These are phyloP conservation scores for Chrysaora quinquecirrha DNA, from an alignment of 30 jellyfish, hydroid and myxozoan species.

Conservation along the genomic window DNA sequence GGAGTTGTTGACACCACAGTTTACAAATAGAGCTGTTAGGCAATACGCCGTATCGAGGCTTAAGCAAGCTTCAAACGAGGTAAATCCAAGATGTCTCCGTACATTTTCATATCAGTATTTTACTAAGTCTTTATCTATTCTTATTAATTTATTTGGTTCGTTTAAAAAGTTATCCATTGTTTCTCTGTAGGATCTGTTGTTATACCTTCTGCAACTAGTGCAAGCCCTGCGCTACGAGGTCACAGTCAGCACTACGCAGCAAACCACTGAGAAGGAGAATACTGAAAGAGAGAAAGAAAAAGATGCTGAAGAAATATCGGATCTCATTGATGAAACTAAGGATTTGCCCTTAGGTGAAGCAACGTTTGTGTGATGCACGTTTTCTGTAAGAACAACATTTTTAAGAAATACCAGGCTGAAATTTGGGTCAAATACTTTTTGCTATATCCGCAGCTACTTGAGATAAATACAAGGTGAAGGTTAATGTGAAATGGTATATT, in stretches of 20 bases:
- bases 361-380: too few species aligned
- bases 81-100: neutral
- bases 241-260: neutral
- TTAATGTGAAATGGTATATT: too few species aligned
- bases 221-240: constrained; percentile 95
- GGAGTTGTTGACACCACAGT: constrained; percentile 95
- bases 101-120: neutral
- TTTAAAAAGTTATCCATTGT: neutral
- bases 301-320: constrained; percentile 21
- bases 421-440: too few species aligned
- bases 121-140: too few species aligned
- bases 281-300: constrained; percentile 28
- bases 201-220: constrained; percentile 93
- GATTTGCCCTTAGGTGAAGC: too few species aligned
- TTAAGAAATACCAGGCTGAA: too few species aligned
- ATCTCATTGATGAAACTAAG: constrained; percentile 20
- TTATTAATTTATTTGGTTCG: too few species aligned
- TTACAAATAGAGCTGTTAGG: constrained; percentile 93
- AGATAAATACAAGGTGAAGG: too few species aligned
- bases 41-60: constrained; percentile 97
- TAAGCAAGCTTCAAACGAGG: constrained; percentile 97
- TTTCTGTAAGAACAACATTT: too few species aligned
- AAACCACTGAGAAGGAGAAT: constrained; percentile 2
- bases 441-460: too few species aligned
- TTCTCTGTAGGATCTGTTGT: constrained; percentile 84